A percentile compares a stretch with the other conserved stretches of the same genome.
phyloP scores from a whole-genome alignment of 2,113 vertebrate species.

The Hemiprocne comata region DNA sequence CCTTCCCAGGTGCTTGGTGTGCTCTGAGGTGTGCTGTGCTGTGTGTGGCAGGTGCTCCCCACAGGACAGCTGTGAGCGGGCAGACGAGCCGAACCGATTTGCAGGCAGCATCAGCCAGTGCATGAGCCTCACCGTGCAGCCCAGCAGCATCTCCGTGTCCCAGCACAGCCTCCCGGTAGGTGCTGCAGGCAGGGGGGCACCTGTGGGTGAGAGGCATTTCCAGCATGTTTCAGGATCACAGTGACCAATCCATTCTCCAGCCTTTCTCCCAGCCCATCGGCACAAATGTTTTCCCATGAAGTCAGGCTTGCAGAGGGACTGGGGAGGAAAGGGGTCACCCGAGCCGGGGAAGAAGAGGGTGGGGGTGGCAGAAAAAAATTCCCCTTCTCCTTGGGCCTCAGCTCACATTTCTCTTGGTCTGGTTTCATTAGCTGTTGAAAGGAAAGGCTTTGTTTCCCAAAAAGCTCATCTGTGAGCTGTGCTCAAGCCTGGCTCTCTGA shows the following conservation, averaged over 20 bases:
- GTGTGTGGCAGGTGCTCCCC: slow-evolving; percentile 86
- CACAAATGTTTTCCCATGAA: slow-evolving; percentile 1
- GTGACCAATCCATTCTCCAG: fast-evolving
- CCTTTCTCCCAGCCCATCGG: background rate
- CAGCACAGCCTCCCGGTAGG: slow-evolving; percentile 87
- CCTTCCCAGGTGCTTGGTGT: background rate
- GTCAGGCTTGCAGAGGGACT: background rate
- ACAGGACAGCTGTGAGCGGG: slow-evolving; percentile 88
- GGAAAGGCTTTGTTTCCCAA: slow-evolving; percentile 55
- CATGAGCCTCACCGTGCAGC: slow-evolving; percentile 86
- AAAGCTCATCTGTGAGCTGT: background rate
- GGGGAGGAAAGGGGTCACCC: background rate
- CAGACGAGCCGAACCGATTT: slow-evolving; percentile 89
- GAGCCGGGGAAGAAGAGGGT: background rate
- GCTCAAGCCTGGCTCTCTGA: background rate
- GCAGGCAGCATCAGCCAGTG: slow-evolving; percentile 87
- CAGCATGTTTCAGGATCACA: background rate
- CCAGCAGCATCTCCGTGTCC: slow-evolving; percentile 94
- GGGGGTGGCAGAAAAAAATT: background rate
- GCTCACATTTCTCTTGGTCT: slow-evolving; percentile 24
- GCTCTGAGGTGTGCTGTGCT: background rate
- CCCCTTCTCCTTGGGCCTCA: slow-evolving; percentile 20
- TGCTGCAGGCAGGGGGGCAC: background rate
- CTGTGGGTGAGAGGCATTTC: background rate
- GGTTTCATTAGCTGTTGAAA: slow-evolving; percentile 5